Percentiles rank a stretch among this genome's conserved stretches.
These are phyloP conservation scores for Chaetodon trifasciatus DNA, from an alignment of 2,797 vertebrate genomes.

Conservation along the genomic window DNA sequence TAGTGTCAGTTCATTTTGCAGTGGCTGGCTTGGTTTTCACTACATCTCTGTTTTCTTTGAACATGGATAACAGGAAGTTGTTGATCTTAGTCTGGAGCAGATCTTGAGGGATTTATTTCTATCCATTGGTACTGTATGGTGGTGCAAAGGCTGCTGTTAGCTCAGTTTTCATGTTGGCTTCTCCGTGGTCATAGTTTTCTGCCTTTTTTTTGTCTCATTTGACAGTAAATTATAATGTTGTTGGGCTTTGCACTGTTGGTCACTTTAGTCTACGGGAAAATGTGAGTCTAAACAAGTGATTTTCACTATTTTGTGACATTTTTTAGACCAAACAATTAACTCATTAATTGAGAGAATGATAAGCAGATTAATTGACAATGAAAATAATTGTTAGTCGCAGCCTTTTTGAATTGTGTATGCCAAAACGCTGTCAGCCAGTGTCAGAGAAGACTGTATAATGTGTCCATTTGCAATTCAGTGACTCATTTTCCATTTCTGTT, in stretches of 20 bases:
- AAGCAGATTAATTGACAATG: background rate
- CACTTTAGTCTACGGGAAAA: too few relatives aligned
- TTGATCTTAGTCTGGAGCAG: background rate
- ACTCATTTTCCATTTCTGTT: background rate
- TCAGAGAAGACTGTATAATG: background rate
- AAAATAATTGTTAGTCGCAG: background rate
- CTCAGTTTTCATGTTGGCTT: too few relatives aligned
- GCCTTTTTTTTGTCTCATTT: background rate
- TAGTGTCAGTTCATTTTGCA: background rate
- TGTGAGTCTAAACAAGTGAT: background rate
- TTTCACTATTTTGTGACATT: background rate
- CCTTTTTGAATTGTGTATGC: background rate
- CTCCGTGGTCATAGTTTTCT: too few relatives aligned
- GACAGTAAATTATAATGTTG: background rate
- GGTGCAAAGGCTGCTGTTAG: background rate
- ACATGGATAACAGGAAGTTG: background rate
- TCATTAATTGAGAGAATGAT: background rate
- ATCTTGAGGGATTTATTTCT: background rate
- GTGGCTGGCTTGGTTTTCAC: background rate
- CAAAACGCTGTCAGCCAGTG: background rate
- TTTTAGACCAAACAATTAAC: background rate
- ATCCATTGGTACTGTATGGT: too few relatives aligned
- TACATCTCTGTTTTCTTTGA: background rate
- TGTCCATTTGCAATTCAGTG: background rate
- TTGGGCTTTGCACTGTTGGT: background rate